phyloP scores from a whole-genome alignment of 2,113 vertebrate species.

The Coreoperca whiteheadi region DNA sequence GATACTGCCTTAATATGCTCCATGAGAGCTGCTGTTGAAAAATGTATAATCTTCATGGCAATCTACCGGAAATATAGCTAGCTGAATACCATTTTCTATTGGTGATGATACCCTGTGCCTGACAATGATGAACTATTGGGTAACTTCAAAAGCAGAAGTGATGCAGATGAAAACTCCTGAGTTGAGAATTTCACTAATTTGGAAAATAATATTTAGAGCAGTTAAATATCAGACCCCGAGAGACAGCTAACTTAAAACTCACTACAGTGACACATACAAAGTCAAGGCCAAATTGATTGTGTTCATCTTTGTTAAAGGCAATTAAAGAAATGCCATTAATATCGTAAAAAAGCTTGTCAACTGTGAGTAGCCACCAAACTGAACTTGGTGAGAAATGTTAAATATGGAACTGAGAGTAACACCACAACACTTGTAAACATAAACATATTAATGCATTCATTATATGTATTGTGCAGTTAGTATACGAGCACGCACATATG shows the following conservation, averaged over 20 bases:
- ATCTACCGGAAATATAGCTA: conserved; percentile 30
- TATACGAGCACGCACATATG: not conserved
- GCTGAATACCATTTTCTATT: conserved; percentile 38
- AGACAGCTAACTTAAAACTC: conserved; percentile 4
- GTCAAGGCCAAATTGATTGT: not conserved
- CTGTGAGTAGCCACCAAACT: not conserved
- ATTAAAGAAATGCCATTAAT: not conserved
- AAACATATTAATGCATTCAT: conserved; percentile 18
- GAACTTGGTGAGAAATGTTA: conserved; percentile 7
- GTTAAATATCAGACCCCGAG: not conserved
- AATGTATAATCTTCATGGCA: conserved; percentile 49
- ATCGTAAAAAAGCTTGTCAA: conserved; percentile 3
- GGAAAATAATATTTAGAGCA: not conserved
- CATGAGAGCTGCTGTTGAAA: conserved; percentile 57
- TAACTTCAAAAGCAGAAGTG: not conserved
- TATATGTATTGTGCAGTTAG: not conserved
- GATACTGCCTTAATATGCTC: conserved; percentile 60
- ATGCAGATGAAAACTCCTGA: conserved; percentile 13
- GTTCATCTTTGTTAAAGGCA: conserved; percentile 24
- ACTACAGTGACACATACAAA: conserved; percentile 2
- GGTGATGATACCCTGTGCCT: conserved; percentile 21
- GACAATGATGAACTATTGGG: conserved; percentile 1
- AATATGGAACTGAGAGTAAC: conserved; percentile 6
- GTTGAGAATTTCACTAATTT: not conserved
- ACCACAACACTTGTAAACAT: not conserved